phyloP scores from a whole-genome alignment of 2,888 invertebrate species.

The Lithophane socia region DNA sequence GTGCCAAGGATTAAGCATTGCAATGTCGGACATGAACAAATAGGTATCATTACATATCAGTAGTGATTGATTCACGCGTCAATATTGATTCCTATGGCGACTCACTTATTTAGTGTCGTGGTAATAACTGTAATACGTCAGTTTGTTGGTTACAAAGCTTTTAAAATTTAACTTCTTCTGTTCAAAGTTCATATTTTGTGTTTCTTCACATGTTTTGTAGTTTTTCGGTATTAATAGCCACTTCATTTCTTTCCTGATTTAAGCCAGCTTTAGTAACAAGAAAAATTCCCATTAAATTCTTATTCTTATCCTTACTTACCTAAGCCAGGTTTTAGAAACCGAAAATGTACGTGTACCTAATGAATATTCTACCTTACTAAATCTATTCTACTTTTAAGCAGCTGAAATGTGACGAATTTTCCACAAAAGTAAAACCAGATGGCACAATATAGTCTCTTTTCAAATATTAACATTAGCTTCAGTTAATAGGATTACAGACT shows the following conservation, averaged over 20 bases:
- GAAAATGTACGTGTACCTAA: background rate
- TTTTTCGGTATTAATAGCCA: background rate
- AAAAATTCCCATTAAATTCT: background rate
- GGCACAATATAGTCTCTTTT: conserved; percentile 25
- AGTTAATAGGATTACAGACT: conserved; percentile 53
- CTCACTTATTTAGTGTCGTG: conserved; percentile 40
- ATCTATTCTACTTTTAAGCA: background rate
- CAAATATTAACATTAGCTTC: conserved; percentile 51
- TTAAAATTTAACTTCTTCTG: background rate
- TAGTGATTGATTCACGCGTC: conserved; percentile 81
- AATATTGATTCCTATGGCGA: conserved; percentile 62
- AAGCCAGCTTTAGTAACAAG: background rate
- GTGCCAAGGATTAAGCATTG: conserved; percentile 88
- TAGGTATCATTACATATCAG: conserved; percentile 85
- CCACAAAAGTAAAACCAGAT: conserved; percentile 18
- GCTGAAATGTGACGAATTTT: background rate
- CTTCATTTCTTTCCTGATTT: background rate
- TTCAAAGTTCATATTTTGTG: background rate
- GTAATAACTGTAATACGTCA: conserved; percentile 22
- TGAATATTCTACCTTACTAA: background rate
- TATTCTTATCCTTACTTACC: background rate
- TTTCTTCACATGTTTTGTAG: background rate
- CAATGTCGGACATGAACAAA: conserved; percentile 86
- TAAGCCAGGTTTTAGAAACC: background rate
- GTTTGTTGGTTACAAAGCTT: background rate